Conservation (phyloP, 1,140 invertebrate species). For the Bombus picipes region DNA sequence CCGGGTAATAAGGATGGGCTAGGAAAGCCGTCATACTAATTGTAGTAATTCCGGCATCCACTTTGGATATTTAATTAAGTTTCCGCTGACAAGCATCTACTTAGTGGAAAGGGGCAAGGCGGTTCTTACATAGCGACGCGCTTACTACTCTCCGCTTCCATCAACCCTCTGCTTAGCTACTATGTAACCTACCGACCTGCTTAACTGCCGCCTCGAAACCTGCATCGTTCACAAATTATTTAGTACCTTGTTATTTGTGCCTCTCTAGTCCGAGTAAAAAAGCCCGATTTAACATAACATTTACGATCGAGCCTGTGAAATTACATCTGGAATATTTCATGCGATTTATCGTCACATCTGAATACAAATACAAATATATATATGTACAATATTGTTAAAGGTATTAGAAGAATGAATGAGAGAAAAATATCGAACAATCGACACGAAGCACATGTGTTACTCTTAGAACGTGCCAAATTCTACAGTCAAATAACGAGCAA, state of each 20-base stretch:
- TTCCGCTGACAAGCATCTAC: slow-evolving; percentile 80
- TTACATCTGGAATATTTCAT: not conserved
- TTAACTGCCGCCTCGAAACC: slow-evolving; percentile 60
- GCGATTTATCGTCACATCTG: not conserved
- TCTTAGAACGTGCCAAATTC: not conserved
- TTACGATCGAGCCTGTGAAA: not conserved
- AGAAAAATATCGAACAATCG: not conserved
- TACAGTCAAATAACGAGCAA: not conserved
- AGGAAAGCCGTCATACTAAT: slow-evolving; percentile 80
- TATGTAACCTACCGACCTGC: slow-evolving; percentile 65
- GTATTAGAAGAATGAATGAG: not conserved
- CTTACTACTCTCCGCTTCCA: slow-evolving; percentile 42
- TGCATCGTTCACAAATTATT: slow-evolving; percentile 63
- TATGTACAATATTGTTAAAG: not conserved
- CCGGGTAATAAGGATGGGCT: slow-evolving; percentile 78
- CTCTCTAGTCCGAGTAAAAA: not conserved
- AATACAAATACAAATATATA: too few relatives aligned
- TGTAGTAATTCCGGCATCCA: slow-evolving; percentile 82
- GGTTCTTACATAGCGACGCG: slow-evolving; percentile 59
- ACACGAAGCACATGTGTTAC: too few relatives aligned
- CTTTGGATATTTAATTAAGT: slow-evolving; percentile 84
- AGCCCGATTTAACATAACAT: not conserved
- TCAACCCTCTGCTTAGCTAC: slow-evolving; percentile 56
- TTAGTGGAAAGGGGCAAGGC: slow-evolving; percentile 52
- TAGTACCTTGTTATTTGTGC: slow-evolving; percentile 34